Conservation (phyloP, 2,888 invertebrate genomes). For the Caradrina kadenii region DNA sequence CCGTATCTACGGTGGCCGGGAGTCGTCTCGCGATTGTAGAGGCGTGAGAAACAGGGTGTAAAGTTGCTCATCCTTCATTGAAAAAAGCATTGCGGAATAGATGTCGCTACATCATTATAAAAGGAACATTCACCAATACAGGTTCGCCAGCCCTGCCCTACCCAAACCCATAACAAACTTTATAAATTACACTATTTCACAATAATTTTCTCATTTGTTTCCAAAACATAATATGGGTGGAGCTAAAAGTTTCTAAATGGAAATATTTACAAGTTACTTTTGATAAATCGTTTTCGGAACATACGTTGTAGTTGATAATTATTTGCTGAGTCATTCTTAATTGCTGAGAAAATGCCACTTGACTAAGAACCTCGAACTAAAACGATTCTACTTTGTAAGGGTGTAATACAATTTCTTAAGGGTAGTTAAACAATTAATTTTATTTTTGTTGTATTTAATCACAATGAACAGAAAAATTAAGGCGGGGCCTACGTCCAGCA, state of each 20-base stretch:
- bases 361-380: not conserved
- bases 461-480: too few relatives aligned
- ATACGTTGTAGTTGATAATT: slow-evolving; percentile 9
- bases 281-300: slow-evolving; percentile 26
- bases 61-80: too few relatives aligned
- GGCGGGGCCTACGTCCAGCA: too few relatives aligned
- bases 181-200: slow-evolving; percentile 15
- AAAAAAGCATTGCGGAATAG: too few relatives aligned
- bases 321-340: slow-evolving; percentile 15
- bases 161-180: slow-evolving; percentile 11
- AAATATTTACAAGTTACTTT: slow-evolving; percentile 10
- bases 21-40: too few relatives aligned
- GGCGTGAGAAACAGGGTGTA: too few relatives aligned
- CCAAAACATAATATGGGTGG: not conserved
- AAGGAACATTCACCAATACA: too few relatives aligned
- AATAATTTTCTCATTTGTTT: slow-evolving; percentile 11
- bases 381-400: slow-evolving; percentile 5
- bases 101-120: too few relatives aligned
- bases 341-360: slow-evolving; percentile 13
- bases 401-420: not conserved
- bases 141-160: too few relatives aligned
- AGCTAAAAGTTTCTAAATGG: slow-evolving; percentile 4
- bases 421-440: too few relatives aligned
- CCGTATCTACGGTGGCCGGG: too few relatives aligned
- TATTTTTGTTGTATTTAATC: too few relatives aligned